Conservation (phyloP, 2,797 vertebrate genomes). For the Chelonia mydas region DNA sequence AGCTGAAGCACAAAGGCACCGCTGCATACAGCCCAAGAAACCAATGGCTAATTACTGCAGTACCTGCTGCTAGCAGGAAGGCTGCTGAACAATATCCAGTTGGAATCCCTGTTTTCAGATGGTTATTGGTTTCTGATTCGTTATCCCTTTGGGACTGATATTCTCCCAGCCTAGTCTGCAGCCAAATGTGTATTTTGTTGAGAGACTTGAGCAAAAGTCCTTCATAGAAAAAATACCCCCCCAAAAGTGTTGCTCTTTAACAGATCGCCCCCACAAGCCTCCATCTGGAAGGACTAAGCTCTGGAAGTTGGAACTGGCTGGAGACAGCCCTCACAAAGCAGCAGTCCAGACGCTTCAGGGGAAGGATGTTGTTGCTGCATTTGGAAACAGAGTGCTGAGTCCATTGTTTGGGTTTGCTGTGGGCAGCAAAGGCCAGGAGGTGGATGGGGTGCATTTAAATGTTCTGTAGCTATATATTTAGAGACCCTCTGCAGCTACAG, state of each 20-base stretch:
- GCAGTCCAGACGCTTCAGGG: background rate
- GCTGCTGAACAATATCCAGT: background rate
- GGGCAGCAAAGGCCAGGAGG: background rate
- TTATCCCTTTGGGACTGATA: background rate
- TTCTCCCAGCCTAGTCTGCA: background rate
- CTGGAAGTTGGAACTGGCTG: background rate
- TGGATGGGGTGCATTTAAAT: background rate
- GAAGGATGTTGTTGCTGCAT: background rate
- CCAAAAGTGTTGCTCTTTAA: background rate
- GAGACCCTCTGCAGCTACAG: background rate
- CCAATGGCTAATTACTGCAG: background rate
- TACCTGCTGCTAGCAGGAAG: background rate
- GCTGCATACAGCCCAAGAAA: background rate
- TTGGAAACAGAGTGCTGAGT: background rate
- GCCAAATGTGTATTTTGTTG: background rate
- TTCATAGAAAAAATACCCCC: background rate
- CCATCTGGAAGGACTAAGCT: background rate
- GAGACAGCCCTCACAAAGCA: background rate
- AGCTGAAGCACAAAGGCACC: background rate
- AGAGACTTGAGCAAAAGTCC: background rate
- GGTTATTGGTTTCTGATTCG: background rate
- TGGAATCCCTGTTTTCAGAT: background rate
- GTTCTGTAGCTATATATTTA: background rate
- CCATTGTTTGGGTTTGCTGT: background rate
- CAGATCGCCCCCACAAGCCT: background rate